Percentiles rank a stretch among this genome's conserved stretches.
phyloP scores from a whole-genome alignment of 2,113 vertebrate genomes.

The Etheostoma cragini region DNA sequence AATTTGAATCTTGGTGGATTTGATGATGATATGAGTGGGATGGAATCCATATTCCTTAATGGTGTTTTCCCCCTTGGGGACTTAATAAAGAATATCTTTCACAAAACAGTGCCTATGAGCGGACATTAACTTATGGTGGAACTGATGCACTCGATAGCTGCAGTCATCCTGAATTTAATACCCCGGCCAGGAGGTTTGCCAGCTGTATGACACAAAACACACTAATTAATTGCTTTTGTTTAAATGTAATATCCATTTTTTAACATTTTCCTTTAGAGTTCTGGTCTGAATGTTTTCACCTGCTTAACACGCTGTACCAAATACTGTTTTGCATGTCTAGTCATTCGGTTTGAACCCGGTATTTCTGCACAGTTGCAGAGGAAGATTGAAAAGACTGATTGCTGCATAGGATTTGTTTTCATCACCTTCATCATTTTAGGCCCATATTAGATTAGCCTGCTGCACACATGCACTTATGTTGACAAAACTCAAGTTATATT shows the following conservation, averaged over 20 bases:
- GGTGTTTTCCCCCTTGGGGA: slow-evolving; percentile 55
- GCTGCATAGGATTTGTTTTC: too few species aligned
- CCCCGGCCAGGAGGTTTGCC: slow-evolving; percentile 45
- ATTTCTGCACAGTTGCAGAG: too few species aligned
- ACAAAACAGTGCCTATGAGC: slow-evolving; percentile 23
- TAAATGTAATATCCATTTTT: slow-evolving; percentile 86
- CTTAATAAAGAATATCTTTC: slow-evolving; percentile 34
- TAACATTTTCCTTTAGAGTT: slow-evolving; percentile 81
- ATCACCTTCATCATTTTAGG: too few species aligned
- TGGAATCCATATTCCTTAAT: slow-evolving; percentile 60
- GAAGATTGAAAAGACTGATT: too few species aligned
- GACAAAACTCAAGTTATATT: too few species aligned
- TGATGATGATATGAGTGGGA: slow-evolving; percentile 49
- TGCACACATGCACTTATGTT: too few species aligned
- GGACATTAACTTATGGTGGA: slow-evolving; percentile 12
- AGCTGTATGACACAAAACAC: slow-evolving; percentile 70
- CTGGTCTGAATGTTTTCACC: slow-evolving; percentile 75
- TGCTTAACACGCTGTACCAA: slow-evolving; percentile 59
- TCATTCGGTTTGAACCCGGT: too few species aligned
- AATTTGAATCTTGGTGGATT: slow-evolving; percentile 59
- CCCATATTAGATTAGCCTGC: too few species aligned
- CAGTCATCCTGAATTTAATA: slow-evolving; percentile 39
- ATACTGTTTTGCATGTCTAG: too few species aligned
- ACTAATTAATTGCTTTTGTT: slow-evolving; percentile 88
- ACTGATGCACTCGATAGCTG: slow-evolving; percentile 40